phyloP scores from a whole-genome alignment of 2,888 invertebrate species.

The Ariolimax columbianus region DNA sequence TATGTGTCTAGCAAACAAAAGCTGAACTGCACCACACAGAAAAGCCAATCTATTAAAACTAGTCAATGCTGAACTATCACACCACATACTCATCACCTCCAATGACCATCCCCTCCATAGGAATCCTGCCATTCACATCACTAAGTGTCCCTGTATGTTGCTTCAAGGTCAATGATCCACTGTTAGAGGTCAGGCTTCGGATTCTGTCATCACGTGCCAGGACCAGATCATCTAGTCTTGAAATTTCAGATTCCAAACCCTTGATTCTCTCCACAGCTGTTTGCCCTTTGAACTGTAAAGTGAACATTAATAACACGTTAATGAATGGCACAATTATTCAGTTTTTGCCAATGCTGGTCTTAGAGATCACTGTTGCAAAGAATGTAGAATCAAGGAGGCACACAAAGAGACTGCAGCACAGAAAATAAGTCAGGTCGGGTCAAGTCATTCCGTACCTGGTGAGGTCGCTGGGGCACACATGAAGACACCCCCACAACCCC shows the following conservation, averaged over 20 bases:
- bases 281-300: slow-evolving; percentile 45
- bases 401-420: too few species aligned
- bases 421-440: too few species aligned
- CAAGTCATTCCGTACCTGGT: too few species aligned
- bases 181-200: not conserved
- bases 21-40: not conserved
- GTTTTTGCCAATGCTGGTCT: too few species aligned
- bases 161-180: not conserved
- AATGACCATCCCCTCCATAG: slow-evolving; percentile 49
- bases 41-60: too few species aligned
- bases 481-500: too few species aligned
- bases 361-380: too few species aligned
- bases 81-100: slow-evolving; percentile 51
- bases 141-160: slow-evolving; percentile 21
- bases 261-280: slow-evolving; percentile 44
- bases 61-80: too few species aligned
- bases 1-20: not conserved
- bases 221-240: slow-evolving; percentile 48
- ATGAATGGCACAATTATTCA: too few species aligned
- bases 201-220: slow-evolving; percentile 38
- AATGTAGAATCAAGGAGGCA: too few species aligned
- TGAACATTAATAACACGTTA: not conserved
- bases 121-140: slow-evolving; percentile 41
- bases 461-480: too few species aligned
- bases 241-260: slow-evolving; percentile 46